Evolutionary conservation across 2,797 vertebrate genomes (phyloP).

Genomic region (Artibeus jamaicensis): DNA sequence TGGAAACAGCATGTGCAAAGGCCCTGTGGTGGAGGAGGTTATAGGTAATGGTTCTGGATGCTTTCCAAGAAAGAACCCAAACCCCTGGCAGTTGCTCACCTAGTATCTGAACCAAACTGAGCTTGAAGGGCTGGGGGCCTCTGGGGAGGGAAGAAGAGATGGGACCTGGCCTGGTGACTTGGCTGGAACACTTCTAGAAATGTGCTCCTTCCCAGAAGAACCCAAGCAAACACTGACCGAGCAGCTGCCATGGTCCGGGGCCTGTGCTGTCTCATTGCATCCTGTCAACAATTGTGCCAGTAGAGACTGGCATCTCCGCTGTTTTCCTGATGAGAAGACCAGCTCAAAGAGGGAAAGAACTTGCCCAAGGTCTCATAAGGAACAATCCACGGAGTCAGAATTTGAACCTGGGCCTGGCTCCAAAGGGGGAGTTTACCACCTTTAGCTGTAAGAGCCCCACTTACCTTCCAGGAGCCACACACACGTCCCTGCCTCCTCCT

Average conservation of each 20-base stretch:
- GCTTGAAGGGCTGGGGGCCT: background rate
- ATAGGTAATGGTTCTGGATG: background rate
- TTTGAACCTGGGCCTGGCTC: background rate
- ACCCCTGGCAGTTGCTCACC: background rate
- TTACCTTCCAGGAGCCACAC: background rate
- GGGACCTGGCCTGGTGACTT: background rate
- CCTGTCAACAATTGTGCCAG: background rate
- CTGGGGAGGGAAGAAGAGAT: background rate
- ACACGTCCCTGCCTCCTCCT: background rate
- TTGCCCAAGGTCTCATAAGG: background rate
- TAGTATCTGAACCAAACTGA: background rate
- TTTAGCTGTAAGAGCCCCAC: background rate
- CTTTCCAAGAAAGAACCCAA: background rate
- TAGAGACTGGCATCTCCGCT: too few species aligned
- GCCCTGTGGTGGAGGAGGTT: slow-evolving; percentile 26
- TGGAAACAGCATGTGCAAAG: slow-evolving; percentile 10
- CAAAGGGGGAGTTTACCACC: background rate
- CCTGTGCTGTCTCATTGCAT: background rate
- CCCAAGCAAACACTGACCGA: background rate
- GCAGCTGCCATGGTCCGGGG: background rate
- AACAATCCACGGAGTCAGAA: background rate
- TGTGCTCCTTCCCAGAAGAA: background rate
- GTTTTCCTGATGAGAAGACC: slow-evolving; percentile 33
- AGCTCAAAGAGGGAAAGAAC: background rate
- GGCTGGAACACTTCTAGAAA: background rate